These are phyloP conservation scores for Hirtodrosophila histrioides DNA, from an alignment of 2,888 invertebrate species.

Conservation along the genomic window DNA sequence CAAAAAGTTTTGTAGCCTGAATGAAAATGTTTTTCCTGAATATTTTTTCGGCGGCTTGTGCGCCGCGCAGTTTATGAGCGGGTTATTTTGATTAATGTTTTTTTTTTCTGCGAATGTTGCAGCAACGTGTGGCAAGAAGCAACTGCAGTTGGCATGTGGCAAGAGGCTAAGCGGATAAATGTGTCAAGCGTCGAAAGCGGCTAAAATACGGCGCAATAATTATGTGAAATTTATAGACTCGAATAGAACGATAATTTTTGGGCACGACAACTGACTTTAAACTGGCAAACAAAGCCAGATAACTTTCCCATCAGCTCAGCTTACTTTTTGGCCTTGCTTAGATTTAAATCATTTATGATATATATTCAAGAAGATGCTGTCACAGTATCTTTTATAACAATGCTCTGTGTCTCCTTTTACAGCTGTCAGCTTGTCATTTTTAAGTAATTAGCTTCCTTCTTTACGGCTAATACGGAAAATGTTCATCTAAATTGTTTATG, in stretches of 20 bases:
- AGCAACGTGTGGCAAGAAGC: conserved; percentile 15
- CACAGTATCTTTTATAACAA: conserved; percentile 10
- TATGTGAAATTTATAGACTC: conserved; percentile 49
- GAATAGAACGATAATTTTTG: conserved; percentile 4
- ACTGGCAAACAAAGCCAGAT: no score
- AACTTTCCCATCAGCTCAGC: not conserved
- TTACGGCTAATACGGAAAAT: conserved; percentile 11
- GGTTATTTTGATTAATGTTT: conserved; percentile 72
- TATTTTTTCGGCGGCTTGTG: conserved; percentile 16
- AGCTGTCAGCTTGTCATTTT: conserved; percentile 53
- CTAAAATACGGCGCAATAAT: conserved; percentile 41
- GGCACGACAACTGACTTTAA: not conserved
- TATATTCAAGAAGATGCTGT: not conserved
- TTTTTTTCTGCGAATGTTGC: conserved; percentile 33
- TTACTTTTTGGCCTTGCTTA: not conserved
- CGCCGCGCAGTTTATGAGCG: conserved; percentile 62
- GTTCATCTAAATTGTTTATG: conserved; percentile 45
- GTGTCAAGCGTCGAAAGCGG: conserved; percentile 46
- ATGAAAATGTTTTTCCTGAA: conserved; percentile 52
- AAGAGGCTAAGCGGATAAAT: conserved; percentile 40
- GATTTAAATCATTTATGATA: no score
- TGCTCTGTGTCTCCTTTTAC: conserved; percentile 38
- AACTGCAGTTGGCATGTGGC: conserved; percentile 19
- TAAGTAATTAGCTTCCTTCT: conserved; percentile 49
- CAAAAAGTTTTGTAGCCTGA: conserved; percentile 44